A percentile compares a stretch with the other conserved stretches of the same genome.
These are phyloP conservation scores for Protonemura montana DNA, from an alignment of 2,888 invertebrate species.

Conservation along the genomic window DNA sequence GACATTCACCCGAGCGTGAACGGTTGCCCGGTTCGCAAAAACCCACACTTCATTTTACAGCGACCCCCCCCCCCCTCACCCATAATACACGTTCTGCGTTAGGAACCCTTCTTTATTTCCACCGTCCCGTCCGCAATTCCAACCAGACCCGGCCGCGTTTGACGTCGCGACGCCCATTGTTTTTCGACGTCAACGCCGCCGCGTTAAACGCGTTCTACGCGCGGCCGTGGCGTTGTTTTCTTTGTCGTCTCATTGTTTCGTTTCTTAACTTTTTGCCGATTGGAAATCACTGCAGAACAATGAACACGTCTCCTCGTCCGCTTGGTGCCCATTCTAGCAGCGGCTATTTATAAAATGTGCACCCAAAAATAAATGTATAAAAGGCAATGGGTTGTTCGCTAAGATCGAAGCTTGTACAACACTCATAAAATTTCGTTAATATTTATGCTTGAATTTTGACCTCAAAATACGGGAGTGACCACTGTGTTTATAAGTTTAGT, in stretches of 20 bases:
- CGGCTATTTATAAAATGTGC: too few species aligned
- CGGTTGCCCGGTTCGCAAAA: background rate
- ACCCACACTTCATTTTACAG: background rate
- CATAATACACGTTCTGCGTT: background rate
- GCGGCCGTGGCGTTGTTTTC: background rate
- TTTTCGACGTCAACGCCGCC: background rate
- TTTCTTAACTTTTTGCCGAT: constrained; percentile 4
- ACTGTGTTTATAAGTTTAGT: too few species aligned
- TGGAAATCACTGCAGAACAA: background rate
- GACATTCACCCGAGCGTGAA: background rate
- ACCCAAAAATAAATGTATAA: too few species aligned
- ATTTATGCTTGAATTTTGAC: too few species aligned
- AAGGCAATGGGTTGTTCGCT: too few species aligned
- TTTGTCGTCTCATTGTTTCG: background rate
- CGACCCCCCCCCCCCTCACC: background rate
- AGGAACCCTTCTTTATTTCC: background rate
- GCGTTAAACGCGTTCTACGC: background rate
- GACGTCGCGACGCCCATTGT: background rate
- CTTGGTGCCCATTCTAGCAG: background rate
- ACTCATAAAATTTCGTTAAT: too few species aligned
- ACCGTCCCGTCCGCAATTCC: background rate
- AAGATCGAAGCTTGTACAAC: too few species aligned
- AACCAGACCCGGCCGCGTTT: too few species aligned
- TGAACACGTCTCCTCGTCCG: background rate
- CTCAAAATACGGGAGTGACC: too few species aligned